Evolutionary conservation across 2,113 vertebrate genomes (phyloP), one percentile per base, ranked within the genome.

Genomic region (Blennius ocellaris): DNA sequence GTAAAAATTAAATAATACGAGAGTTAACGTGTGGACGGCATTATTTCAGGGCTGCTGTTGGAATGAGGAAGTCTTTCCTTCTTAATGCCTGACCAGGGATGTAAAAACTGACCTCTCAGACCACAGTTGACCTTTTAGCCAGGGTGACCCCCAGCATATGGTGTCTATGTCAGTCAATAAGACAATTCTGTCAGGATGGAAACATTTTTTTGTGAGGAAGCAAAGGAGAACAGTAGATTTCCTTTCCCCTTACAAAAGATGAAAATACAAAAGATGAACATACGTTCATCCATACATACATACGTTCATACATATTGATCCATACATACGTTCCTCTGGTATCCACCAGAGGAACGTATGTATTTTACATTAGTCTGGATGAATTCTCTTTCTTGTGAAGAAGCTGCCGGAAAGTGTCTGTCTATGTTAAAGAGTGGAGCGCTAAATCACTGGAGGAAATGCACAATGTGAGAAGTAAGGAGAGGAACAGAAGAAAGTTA

Each of bases 191-290:
- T 21, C 60, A 59, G 36, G 7, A 47, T 43, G 17, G 15, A 30
- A 39, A 17, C 12, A 54, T 8, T 30, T 8, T 8, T 40, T 41
- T 17, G 12, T 44, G 21, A 3, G 17, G 41, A 14, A 44, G 39
- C 30, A 41, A 11, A 62, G 63, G 50, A 66, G 17, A 66, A n/a
- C 50, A 62, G 21, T 53, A 17, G 17, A 17, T 40, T 47, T 36
- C 53, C 17, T 40, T 47, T 36, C 61, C 41, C 58, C 52, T 53
- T 10, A 49, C 48, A 51, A 11, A 45, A n/a, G 5, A 65, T 16
- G 45, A 47, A 15, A 41, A 30, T 30, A n/a, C n/a, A n/a, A n/a
- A n/a, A n/a, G n/a, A n/a, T n/a, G n/a, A n/a, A n/a, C n/a, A n/a
- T n/a, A n/a, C n/a, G n/a, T n/a, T n/a, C n/a, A n/a, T n/a, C n/a